Conservation (phyloP, 2,113 vertebrate species). For the Crocuta crocuta region DNA sequence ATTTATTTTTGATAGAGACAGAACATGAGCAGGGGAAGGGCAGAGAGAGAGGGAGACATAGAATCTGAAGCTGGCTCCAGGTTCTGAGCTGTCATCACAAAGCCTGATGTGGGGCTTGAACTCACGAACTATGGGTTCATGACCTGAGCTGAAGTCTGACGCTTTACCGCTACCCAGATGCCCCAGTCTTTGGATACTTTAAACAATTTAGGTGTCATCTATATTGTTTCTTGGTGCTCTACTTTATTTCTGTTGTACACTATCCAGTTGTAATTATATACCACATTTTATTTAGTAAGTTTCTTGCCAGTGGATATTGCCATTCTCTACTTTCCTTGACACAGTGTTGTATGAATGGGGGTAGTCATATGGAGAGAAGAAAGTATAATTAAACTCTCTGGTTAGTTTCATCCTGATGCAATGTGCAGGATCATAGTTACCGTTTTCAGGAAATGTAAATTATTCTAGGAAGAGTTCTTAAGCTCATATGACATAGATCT, state of each 20-base stretch:
- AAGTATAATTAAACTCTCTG: background rate
- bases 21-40: too few relatives aligned
- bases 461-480: background rate
- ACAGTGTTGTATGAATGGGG: background rate
- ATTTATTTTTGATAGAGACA: too few relatives aligned
- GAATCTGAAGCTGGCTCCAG: too few relatives aligned
- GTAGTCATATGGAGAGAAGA: background rate
- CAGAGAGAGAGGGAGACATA: too few relatives aligned
- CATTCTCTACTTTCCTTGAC: background rate
- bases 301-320: background rate
- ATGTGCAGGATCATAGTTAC: background rate
- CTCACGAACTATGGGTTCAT: too few relatives aligned
- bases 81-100: too few relatives aligned
- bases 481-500: background rate
- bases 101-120: too few relatives aligned
- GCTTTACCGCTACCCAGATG: too few relatives aligned
- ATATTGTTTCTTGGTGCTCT: background rate
- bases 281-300: background rate
- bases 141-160: too few relatives aligned
- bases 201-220: background rate
- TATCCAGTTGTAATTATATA: background rate
- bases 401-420: background rate
- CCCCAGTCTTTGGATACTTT: background rate
- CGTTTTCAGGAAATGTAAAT: background rate
- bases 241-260: background rate